Evolutionary conservation across 2,888 invertebrate genomes (phyloP).

Genomic region (Sepiola atlantica): DNA sequence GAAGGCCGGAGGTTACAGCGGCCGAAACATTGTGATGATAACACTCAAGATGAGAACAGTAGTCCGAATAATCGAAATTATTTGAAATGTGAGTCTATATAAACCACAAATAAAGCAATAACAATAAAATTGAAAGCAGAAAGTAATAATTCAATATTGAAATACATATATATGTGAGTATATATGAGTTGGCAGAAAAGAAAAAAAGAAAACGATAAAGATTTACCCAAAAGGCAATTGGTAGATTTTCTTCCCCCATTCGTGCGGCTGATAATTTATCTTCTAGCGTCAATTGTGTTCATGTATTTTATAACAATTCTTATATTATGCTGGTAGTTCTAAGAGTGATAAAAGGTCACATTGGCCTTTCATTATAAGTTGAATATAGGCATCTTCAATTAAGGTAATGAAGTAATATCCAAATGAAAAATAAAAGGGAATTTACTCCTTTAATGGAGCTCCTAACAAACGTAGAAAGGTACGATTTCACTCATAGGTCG

Average conservation of each 20-base stretch:
- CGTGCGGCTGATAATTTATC: not conserved
- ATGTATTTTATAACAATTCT: slow-evolving; percentile 16
- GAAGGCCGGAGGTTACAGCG: no score
- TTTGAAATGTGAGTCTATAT: no score
- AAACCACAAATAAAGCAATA: not conserved
- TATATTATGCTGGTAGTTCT: not conserved
- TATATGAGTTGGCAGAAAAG: not conserved
- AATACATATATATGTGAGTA: not conserved
- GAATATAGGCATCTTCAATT: not conserved
- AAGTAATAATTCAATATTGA: not conserved
- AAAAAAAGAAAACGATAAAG: not conserved
- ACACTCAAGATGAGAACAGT: no score
- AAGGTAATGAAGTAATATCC: slow-evolving; percentile 23
- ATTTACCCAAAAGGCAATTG: slow-evolving; percentile 45
- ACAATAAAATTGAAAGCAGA: not conserved
- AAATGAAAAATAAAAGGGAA: slow-evolving; percentile 32
- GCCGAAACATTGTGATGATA: no score
- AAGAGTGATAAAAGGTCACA: not conserved
- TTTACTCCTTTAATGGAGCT: slow-evolving; percentile 19
- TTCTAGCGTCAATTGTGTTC: not conserved
- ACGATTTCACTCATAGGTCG: not conserved
- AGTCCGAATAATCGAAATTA: no score
- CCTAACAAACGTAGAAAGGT: not conserved
- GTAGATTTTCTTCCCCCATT: slow-evolving; percentile 46
- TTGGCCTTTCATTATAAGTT: not conserved